Percentiles rank a stretch among this genome's conserved stretches.
phyloP scores from a whole-genome alignment of 2,113 vertebrate species.

The Cheilinus undulatus region DNA sequence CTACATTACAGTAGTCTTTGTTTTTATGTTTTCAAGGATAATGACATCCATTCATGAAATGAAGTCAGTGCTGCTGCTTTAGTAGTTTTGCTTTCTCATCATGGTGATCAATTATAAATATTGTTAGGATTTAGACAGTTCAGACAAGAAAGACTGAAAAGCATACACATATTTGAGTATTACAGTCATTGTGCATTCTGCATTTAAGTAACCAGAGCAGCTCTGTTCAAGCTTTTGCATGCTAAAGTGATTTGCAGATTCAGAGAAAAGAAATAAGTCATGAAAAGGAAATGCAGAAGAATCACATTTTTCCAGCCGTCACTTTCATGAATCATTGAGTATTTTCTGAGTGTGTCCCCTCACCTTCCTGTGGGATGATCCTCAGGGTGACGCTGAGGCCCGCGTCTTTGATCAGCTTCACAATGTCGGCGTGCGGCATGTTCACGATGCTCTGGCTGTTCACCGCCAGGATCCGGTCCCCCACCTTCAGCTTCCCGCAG shows the following conservation, averaged over 20 bases:
- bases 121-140: too few relatives aligned
- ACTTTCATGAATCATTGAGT: constrained; percentile 8
- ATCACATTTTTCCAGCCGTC: constrained; percentile 10
- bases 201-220: not conserved
- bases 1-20: too few relatives aligned
- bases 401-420: constrained; percentile 99
- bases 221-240: not conserved
- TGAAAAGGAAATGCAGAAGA: constrained; percentile 5
- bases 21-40: too few relatives aligned
- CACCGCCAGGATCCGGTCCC: constrained; percentile 97
- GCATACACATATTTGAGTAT: not conserved
- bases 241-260: not conserved
- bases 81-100: too few relatives aligned
- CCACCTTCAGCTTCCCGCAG: constrained; percentile 96
- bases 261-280: not conserved
- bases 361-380: constrained; percentile 98
- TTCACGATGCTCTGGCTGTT: constrained; percentile 96
- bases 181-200: not conserved
- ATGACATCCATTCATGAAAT: too few relatives aligned
- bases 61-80: too few relatives aligned
- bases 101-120: too few relatives aligned
- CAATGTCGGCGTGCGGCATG: constrained; percentile 98
- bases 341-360: constrained; percentile 61
- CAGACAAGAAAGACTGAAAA: not conserved
- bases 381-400: constrained; percentile 96